Evolutionary conservation across 1,140 invertebrate genomes (phyloP).

Genomic region (Carposina sasakii): DNA sequence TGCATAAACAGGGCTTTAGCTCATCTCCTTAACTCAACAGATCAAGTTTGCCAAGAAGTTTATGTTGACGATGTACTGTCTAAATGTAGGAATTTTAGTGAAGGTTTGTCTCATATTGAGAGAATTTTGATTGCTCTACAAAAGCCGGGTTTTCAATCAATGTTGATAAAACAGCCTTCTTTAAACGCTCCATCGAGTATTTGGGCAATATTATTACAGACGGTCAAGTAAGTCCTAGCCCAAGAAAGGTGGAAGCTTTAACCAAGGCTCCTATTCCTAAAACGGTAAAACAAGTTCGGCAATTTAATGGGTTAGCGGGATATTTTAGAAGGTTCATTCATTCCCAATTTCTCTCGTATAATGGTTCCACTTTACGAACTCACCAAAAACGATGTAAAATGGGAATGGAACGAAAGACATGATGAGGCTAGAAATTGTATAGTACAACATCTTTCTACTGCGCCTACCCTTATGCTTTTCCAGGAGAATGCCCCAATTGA

Average conservation of each 20-base stretch:
- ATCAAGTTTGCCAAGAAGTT: conserved; percentile 14
- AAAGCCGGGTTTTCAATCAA: conserved; percentile 33
- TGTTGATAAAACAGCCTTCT: conserved; percentile 27
- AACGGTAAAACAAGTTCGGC: conserved; percentile 21
- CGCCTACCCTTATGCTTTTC: conserved; percentile 22
- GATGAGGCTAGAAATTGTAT: neutral
- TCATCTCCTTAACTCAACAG: conserved; percentile 2
- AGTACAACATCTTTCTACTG: neutral
- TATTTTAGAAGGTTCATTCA: conserved; percentile 54
- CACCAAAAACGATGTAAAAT: neutral
- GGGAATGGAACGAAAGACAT: neutral
- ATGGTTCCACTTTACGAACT: too few species aligned
- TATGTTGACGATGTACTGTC: conserved; percentile 18
- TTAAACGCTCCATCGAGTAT: conserved; percentile 33
- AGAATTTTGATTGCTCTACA: conserved; percentile 23
- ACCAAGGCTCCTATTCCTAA: neutral
- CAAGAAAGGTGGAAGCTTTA: conserved; percentile 4
- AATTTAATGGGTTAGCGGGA: conserved; percentile 48
- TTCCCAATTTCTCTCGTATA: conserved; percentile 55
- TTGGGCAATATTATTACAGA: conserved; percentile 28
- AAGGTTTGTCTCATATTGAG: conserved; percentile 21
- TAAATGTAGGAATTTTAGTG: conserved; percentile 1
- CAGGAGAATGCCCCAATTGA: conserved; percentile 18
- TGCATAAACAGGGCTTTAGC: conserved; percentile 13
- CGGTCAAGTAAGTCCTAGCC: conserved; percentile 19